phyloP scores from a whole-genome alignment of 1,140 invertebrate genomes.

The Drosophila sturtevanti region DNA sequence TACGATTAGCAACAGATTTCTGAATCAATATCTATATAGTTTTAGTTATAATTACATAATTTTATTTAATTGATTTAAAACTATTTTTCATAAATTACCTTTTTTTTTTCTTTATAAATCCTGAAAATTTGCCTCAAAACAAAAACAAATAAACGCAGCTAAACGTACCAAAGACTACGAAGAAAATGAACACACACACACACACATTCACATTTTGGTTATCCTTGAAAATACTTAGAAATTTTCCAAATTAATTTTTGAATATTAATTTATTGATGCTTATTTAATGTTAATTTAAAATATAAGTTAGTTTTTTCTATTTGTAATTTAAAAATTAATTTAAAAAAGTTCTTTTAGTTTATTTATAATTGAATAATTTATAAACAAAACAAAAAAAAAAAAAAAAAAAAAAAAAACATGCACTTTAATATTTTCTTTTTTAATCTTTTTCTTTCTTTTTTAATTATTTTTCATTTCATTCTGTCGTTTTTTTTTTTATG shows the following conservation, averaged over 20 bases:
- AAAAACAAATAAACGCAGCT: constrained; percentile 71
- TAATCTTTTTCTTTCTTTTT: neutral
- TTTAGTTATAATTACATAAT: constrained; percentile 35
- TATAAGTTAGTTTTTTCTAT: neutral
- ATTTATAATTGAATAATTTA: neutral
- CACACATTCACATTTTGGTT: constrained; percentile 38
- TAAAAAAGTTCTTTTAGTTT: neutral
- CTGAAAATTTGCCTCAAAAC: constrained; percentile 59
- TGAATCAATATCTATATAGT: neutral
- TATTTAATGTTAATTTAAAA: neutral
- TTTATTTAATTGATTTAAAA: constrained; percentile 32
- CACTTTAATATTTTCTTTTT: neutral
- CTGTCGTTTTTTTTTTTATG: constrained; percentile 46
- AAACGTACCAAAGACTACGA: constrained; percentile 78
- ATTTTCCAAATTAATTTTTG: constrained; percentile 48
- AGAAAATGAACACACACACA: constrained; percentile 16
- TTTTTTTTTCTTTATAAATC: constrained; percentile 12
- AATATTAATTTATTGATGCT: neutral
- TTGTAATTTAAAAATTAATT: neutral
- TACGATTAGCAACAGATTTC: too few relatives aligned
- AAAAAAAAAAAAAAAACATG: too few relatives aligned
- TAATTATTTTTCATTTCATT: constrained; percentile 19
- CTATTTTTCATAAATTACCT: constrained; percentile 41
- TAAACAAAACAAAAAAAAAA: too few relatives aligned
- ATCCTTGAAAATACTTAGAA: constrained; percentile 44